Base-by-base conservation (phyloP, 2,888 invertebrate genomes). In the Ptychoptera albimana region DNA sequence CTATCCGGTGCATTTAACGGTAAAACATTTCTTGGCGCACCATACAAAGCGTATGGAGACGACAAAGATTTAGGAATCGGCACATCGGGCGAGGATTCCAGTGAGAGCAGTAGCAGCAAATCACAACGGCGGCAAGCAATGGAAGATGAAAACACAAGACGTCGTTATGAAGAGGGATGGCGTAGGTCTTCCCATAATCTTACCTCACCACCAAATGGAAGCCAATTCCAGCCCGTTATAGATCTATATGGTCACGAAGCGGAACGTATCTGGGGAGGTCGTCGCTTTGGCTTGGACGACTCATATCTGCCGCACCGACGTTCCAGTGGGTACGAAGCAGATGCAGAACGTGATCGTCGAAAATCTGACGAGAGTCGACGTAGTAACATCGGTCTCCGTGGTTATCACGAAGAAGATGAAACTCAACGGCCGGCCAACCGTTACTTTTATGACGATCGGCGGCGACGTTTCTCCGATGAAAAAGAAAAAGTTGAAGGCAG, bases 71-170 rank as follows among this genome's bases (percentile, higher is more conserved):
- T 82, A 43, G 86, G 86, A 0, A 69, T 86, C 40, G 86, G 86
- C 23, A 87, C 86, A 2, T 85, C 85, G 0, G 84, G 84, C 11
- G 86, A 87, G 57, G 85, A 86, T 53, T 84, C 84, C 0, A 84
- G 83, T 50, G 84, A 86, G 60, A 80, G 80, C 50, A 82, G 82
- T 52, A 79, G 82, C 1, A 81, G 80, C 54, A 79, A 79, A 55
- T 81, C 81, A 1, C 79, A 80, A 56, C 71, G 78, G 9, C 67
- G 75, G 2, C 74, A 76, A 53, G 68, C 71, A 1, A 60, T 66
- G 7, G 70, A 71, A 49, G 77, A 77, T 35, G 74, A 74, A 45
- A 71, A 72, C 16, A 69, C 69, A 13, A 69, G 72, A 12, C 68
- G 73, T 39, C 72, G 74, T 46, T 80, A 80, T 52, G 75, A 79